Base-by-base conservation (phyloP, 2,888 invertebrate species). In the Rhaphigaster nebulosa region DNA sequence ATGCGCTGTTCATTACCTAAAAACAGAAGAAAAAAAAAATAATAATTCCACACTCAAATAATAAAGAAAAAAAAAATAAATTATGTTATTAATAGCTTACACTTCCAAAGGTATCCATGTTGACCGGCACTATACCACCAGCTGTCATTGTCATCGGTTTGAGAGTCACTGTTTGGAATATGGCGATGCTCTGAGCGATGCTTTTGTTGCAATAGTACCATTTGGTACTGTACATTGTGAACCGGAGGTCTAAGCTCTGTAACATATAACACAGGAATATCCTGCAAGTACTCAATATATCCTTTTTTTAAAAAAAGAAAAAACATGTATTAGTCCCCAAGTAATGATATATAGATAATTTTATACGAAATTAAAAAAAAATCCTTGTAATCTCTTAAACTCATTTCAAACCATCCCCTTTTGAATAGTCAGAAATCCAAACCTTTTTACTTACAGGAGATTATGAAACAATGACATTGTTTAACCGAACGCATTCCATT, bases 201-300 rank as follows among this genome's bases (percentile, higher is more conserved):
- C 18, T 23, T 34, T 38, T 29, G 60, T 60, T 56, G 41, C 88
- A 54, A 50, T 88, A 50, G 88, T 88, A 88, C 88, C 88, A 88
- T 88, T 88, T 88, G 34, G 60, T 88, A 60, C 60, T 88, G 88
- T 88, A 88, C 88, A 88, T 60, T 12, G 38, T 50, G 23, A 56
- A 60, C 38, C 56, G 88, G 13, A 88, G 88, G n/a, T 60, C 54
- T 23, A 41, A 1, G 88, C 88, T 88, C 88, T 88, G 88, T 6
- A 84, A 45, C 45, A 18, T 29, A 34, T 23, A 56, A 56, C 56
- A 5, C 20, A 56, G 12, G 6, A 45, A 12, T 45, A 45, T n/a
- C 45, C 5, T 45, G 12, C 12, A 45, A 5, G 12, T 45, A 5
- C 5, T 5, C 45, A 45, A 45, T 45, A 12, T 45, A 8, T 45